phyloP scores from a whole-genome alignment of 2,888 invertebrate species.

The Saturnia japonica region DNA sequence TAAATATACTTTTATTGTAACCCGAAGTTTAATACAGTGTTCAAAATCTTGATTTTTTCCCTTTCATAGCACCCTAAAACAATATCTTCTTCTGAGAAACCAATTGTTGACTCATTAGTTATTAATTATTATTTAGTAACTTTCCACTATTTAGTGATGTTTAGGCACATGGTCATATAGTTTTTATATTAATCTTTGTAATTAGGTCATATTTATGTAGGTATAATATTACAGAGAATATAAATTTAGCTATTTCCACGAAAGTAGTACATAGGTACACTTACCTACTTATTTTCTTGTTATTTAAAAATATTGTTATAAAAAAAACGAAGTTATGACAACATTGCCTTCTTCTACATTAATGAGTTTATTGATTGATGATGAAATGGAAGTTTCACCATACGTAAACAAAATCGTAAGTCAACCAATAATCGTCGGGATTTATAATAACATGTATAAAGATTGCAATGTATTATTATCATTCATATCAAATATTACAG shows the following conservation, averaged over 20 bases:
- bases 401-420: neutral
- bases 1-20: too few relatives aligned
- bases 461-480: neutral
- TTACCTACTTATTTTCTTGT: neutral
- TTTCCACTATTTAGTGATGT: neutral
- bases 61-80: too few relatives aligned
- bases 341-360: neutral
- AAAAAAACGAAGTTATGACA: neutral
- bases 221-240: neutral
- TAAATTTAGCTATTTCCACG: neutral
- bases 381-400: neutral
- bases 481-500: neutral
- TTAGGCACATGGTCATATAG: neutral
- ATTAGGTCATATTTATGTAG: neutral
- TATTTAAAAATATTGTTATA: neutral
- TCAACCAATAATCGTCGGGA: neutral
- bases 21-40: too few relatives aligned
- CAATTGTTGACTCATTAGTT: too few relatives aligned
- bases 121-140: neutral
- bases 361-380: neutral
- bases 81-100: too few relatives aligned
- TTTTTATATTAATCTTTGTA: slow-evolving; percentile 2
- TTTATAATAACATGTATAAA: neutral
- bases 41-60: too few relatives aligned
- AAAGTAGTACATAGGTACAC: neutral